Base-by-base conservation (phyloP, 2,888 invertebrate genomes). In the Leptopilina drosophilae region DNA sequence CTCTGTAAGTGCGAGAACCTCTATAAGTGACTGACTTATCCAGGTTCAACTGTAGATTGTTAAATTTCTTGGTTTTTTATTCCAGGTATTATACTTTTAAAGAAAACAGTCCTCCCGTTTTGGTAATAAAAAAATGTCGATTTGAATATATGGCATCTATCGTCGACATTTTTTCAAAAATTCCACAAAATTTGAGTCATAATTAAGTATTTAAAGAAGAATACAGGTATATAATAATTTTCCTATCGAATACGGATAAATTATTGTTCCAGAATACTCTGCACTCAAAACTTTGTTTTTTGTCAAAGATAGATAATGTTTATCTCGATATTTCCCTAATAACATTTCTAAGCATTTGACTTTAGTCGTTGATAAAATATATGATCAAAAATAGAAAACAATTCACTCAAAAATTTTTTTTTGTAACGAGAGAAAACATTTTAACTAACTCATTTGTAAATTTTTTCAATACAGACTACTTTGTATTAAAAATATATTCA, bases 201-300 rank as follows among this genome's bases (percentile, higher is more conserved):
- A 49, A 11, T 26, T 20, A 11, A n/a, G 20, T 20, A 20, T 20
- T 53, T 0, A 49, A 49, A 49, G 49, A 11, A 49, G 49, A 9
- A 33, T 69, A 69, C 12, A 53, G 49, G 12, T 26, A n/a, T 33
- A 33, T 4, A 26, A 69, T 12, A 69, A 73, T 14, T 26, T 73
- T 53, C n/a, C 56, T 56, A 73, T 73, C 73, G 4, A 73, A 56
- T 73, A 26, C n/a, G 33, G 33, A 56, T 73, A 26, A 56, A 73
- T 53, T 6, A 73, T 49, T 56, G 33, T 14, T 26, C 26, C 5
- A 5, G 9, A 53, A 33, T 69, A 53, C 14, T 73, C n/a, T 42
- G 42, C n/a, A 66, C 14, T 66, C 6, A 9, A 8, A 53, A n/a
- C 11, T 53, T 14, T 73, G 33, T 42, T 42, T 42, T 42, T 73